Percentiles rank a stretch among this genome's conserved stretches.
Conservation (phyloP, 2,888 invertebrate genomes). For the Philereme transversata region DNA sequence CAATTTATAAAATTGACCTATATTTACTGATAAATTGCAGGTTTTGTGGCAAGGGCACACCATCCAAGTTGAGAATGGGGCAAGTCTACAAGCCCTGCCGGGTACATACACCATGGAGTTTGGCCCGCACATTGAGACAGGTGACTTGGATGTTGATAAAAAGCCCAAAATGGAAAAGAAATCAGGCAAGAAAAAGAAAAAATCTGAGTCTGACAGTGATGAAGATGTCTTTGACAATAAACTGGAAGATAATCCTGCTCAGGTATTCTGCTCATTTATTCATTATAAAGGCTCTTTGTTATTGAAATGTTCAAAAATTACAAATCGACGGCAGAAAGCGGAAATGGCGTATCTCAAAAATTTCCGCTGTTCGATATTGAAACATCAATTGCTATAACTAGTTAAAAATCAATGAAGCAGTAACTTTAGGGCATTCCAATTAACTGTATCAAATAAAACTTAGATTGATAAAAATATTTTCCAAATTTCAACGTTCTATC, state of each 20-base stretch:
- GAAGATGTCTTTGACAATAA: constrained; percentile 85
- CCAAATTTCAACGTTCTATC: no score
- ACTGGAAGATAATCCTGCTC: constrained; percentile 87
- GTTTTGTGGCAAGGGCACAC: constrained; percentile 87
- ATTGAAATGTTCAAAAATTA: no score
- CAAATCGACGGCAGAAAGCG: no score
- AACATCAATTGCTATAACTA: no score
- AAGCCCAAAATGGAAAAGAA: constrained; percentile 79
- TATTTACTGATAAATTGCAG: constrained; percentile 59
- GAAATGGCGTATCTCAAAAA: no score
- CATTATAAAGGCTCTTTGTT: no score
- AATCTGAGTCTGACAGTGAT: constrained; percentile 75
- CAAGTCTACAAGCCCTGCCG: constrained; percentile 64
- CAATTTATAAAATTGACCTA: not conserved
- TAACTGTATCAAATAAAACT: no score
- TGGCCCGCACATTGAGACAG: constrained; percentile 62
- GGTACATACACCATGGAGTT: constrained; percentile 71
- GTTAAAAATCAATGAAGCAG: no score
- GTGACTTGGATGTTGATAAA: constrained; percentile 72
- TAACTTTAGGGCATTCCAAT: no score
- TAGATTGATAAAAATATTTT: no score
- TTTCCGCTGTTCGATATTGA: no score
- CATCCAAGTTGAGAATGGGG: constrained; percentile 85
- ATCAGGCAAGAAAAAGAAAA: constrained; percentile 77
- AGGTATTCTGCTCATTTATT: constrained; percentile 59